phyloP scores from a whole-genome alignment of 2,888 invertebrate species.

The Limnephilus lunatus region DNA sequence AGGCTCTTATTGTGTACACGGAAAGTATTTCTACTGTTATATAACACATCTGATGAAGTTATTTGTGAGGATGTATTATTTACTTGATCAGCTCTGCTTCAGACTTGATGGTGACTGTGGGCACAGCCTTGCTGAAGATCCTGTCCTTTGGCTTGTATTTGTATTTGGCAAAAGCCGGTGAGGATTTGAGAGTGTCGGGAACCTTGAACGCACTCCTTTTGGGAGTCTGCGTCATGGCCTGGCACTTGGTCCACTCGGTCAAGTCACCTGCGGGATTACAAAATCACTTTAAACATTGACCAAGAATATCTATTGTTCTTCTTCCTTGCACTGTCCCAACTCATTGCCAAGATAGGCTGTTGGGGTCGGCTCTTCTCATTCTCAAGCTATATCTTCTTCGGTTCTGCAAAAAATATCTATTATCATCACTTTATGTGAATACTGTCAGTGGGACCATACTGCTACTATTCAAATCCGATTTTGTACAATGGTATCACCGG shows the following conservation, averaged over 20 bases:
- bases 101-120: slow-evolving; percentile 76
- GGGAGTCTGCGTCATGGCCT: slow-evolving; percentile 84
- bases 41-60: background rate
- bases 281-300: background rate
- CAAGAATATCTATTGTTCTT: background rate
- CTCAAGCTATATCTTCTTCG: no score
- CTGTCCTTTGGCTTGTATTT: slow-evolving; percentile 79
- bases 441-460: no score
- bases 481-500: no score
- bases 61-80: slow-evolving; percentile 41
- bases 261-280: background rate
- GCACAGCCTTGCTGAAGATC: slow-evolving; percentile 76
- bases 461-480: no score
- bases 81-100: slow-evolving; percentile 72
- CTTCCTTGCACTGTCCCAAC: no score
- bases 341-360: no score
- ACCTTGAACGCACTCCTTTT: slow-evolving; percentile 83
- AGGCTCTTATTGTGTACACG: no score
- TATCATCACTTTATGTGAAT: background rate
- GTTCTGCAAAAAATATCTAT: background rate
- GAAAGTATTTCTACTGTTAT: no score
- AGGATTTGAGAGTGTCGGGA: slow-evolving; percentile 79
- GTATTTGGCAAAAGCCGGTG: slow-evolving; percentile 79
- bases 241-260: slow-evolving; percentile 94
- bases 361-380: no score